phyloP scores from a whole-genome alignment of 1,140 invertebrate species.

The Anthonomus grandis region DNA sequence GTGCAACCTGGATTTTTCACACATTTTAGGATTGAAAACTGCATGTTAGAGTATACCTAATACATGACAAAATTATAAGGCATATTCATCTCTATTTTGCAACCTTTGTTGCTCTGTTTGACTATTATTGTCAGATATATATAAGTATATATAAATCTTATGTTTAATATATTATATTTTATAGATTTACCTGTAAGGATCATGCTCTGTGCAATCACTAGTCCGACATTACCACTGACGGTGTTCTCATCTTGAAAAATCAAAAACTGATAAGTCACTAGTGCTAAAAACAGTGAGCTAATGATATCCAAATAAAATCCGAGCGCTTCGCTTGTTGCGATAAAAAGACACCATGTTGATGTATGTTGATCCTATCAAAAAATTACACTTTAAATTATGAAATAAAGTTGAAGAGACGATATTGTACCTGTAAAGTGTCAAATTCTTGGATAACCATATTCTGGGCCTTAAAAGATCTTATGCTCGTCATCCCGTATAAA shows the following conservation, averaged over 20 bases:
- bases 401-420: background rate
- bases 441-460: slow-evolving; percentile 65
- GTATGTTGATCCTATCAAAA: slow-evolving; percentile 58
- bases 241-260: slow-evolving; percentile 47
- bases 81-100: no score
- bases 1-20: no score
- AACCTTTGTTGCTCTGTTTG: no score
- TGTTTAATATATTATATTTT: background rate
- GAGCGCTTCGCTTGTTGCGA: slow-evolving; percentile 77
- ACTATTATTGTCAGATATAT: no score
- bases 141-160: no score
- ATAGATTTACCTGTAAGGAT: slow-evolving; percentile 58
- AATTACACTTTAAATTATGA: no score
- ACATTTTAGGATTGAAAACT: no score
- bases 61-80: no score
- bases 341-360: slow-evolving; percentile 71
- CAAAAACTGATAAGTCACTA: slow-evolving; percentile 63
- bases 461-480: slow-evolving; percentile 64
- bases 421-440: slow-evolving; percentile 55
- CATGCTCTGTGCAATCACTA: slow-evolving; percentile 81
- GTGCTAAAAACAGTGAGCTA: slow-evolving; percentile 65
- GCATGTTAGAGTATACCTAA: no score
- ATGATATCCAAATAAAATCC: slow-evolving; percentile 71
- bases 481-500: slow-evolving; percentile 69
- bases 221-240: slow-evolving; percentile 65